A percentile compares a stretch with the other conserved stretches of the same genome.
These are phyloP conservation scores for Cyrtorhinus lividipennis DNA, from an alignment of 1,140 invertebrate species.

Conservation along the genomic window DNA sequence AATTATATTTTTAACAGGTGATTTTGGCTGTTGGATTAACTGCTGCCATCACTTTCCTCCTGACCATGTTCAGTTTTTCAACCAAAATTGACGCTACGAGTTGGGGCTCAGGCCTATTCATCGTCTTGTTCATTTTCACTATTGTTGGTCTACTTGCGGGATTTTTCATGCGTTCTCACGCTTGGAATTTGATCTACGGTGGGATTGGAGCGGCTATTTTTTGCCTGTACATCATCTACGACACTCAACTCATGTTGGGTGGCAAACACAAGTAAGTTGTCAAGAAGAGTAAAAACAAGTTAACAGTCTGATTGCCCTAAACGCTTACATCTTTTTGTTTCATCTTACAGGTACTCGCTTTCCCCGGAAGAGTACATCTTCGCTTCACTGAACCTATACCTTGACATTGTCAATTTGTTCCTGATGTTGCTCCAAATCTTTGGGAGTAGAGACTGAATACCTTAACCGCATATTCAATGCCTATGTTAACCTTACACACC, in stretches of 20 bases:
- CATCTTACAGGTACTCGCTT: constrained; percentile 39
- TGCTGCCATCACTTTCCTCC: constrained; percentile 57
- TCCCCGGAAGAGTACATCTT: constrained; percentile 95
- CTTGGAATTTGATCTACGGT: constrained; percentile 52
- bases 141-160: constrained; percentile 61
- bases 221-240: constrained; percentile 73
- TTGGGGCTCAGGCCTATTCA: constrained; percentile 61
- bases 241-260: constrained; percentile 90
- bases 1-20: constrained; percentile 41
- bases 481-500: no score
- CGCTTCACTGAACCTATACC: constrained; percentile 77
- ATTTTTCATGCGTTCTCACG: constrained; percentile 46
- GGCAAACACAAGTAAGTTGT: constrained; percentile 61
- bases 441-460: not conserved
- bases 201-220: constrained; percentile 55
- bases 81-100: constrained; percentile 86
- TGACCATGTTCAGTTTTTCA: constrained; percentile 86
- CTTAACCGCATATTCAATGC: no score
- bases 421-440: constrained; percentile 51
- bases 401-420: constrained; percentile 85
- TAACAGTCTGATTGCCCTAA: not conserved
- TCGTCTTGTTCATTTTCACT: constrained; percentile 58
- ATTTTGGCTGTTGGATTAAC: constrained; percentile 70
- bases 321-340: not conserved
- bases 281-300: not conserved